A percentile compares a stretch with the other conserved stretches of the same genome.
phyloP scores from a whole-genome alignment of 2,888 invertebrate genomes.

The Ethmia dodecea region DNA sequence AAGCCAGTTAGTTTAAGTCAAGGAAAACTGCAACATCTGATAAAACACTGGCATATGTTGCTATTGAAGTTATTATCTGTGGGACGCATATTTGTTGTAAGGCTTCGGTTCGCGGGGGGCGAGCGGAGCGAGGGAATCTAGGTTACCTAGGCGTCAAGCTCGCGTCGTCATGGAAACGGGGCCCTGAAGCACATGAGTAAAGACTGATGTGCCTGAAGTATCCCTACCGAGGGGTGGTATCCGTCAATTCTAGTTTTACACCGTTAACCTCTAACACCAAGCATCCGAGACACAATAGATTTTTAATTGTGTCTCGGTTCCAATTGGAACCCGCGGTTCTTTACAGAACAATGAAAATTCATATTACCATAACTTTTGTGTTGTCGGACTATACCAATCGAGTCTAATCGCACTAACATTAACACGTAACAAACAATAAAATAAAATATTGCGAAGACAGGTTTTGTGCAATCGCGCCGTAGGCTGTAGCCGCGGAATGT shows the following conservation, averaged over 20 bases:
- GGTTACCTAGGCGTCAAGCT: conserved; percentile 23
- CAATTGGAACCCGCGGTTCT: too few relatives aligned
- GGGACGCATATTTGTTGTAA: conserved; percentile 16
- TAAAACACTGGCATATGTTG: too few relatives aligned
- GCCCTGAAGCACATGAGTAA: conserved; percentile 19
- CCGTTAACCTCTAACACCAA: too few relatives aligned
- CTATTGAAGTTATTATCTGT: not conserved
- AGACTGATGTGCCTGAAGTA: not conserved
- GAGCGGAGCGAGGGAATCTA: conserved; percentile 24
- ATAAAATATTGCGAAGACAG: conserved; percentile 34
- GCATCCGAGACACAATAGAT: too few relatives aligned
- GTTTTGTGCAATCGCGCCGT: conserved; percentile 45
- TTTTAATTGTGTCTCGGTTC: too few relatives aligned
- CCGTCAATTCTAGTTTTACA: too few relatives aligned
- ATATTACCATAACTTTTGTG: conserved; percentile 12
- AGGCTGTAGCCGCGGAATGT: conserved; percentile 48
- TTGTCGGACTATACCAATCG: conserved; percentile 15
- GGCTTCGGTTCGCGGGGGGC: conserved; percentile 24
- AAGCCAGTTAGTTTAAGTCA: too few relatives aligned
- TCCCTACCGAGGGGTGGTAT: too few relatives aligned
- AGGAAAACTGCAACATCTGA: too few relatives aligned
- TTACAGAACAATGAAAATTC: not conserved
- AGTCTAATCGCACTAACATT: conserved; percentile 30
- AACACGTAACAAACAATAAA: conserved; percentile 41
- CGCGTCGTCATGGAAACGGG: conserved; percentile 23